Base-by-base conservation (phyloP, 2,888 invertebrate species). In the Zygothrica quintamaculata region DNA sequence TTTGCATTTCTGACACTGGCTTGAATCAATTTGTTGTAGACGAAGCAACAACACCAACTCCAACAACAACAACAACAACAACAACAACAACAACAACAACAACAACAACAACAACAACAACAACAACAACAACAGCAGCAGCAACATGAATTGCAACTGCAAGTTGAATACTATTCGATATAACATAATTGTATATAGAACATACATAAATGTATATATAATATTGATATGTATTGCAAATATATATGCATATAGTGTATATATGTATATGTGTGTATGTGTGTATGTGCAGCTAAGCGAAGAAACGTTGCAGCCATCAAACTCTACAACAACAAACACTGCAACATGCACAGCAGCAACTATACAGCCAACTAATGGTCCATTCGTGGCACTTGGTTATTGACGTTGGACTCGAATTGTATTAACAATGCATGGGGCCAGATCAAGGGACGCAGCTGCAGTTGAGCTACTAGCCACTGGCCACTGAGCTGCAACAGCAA, bases 311-410 rank as follows among this genome's bases (percentile, higher is more conserved):
- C 71, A 57, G 64, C 68, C 75, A 60, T 71, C 75, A 75, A 65
- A 65, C 33, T 29, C 43, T n/a, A 25, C 36, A 65, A 42, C 53
- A 37, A 34, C 57, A 60, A 40, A 36, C 36, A 13, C 60, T 52
- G 59, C 71, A 74, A 64, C 70, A 71, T 65, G 52, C 67, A 74
- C 67, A 74, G 65, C 57, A 70, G 71, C 79, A 81, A 67, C 77
- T 76, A 59, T 52, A 47, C 65, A 57, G 74, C 57, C 87, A 87
- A 74, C 82, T 84, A 84, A 84, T 84, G 82, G 82, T 85, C 84
- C 87, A 87, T 82, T 82, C 87, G 86, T 85, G 84, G 82, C 84
- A 84, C 82, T 87, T 87, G 87, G 84, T 85, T 84, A 84, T 84
- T 84, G 87, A 84, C 87, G 87, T 84, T 74, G 74, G 67, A 84